Evolutionary conservation across 2,888 invertebrate species (phyloP), one percentile per base, ranked within the genome.

Genomic region (Altica lythri): DNA sequence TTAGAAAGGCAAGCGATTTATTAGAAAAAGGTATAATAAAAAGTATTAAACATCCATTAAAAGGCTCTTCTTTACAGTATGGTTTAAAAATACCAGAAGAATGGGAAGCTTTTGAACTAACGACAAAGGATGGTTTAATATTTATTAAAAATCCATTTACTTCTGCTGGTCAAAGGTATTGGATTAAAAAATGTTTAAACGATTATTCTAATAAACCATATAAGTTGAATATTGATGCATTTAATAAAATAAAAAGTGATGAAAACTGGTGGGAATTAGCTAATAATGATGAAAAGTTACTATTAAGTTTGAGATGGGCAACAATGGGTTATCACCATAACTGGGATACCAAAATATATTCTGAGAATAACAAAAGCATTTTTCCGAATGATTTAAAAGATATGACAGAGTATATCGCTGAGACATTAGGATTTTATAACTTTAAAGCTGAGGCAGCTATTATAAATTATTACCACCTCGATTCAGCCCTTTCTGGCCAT

Each of bases 271-370:
- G 90, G 90, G 78, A 81, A 61, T 75, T 78, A 60, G 81, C 83
- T 70, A 75, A 78, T 71, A 68, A 69, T 18, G 60, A 72, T 37
- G 60, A 59, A 27, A 65, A 69, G 56, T 61, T 61, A 51, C 61
- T 65, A 16, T 62, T 80, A n/a, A 83, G 84, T 67, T 73, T 99
- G 65, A 80, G 98, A 66, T 99, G 99, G 99, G 85, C 90, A 1
- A 99, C 98, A 0, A 77, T 98, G 25, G 99, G 99, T 9, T 97
- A 96, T 73, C 98, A 99, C 77, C 96, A 99, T 76, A 88, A 99
- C 74, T 99, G 99, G 98, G 88, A 95, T 68, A 90, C 92, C 47
- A 99, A 98, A 86, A 73, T 86, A 8, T 93, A 93, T 70, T 82
- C 79, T 51, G 90, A 92, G 75, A 74, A 81, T 3, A 82, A 80